phyloP scores from a whole-genome alignment of 2,113 vertebrate species.

The Ptychochromis oligacanthus region DNA sequence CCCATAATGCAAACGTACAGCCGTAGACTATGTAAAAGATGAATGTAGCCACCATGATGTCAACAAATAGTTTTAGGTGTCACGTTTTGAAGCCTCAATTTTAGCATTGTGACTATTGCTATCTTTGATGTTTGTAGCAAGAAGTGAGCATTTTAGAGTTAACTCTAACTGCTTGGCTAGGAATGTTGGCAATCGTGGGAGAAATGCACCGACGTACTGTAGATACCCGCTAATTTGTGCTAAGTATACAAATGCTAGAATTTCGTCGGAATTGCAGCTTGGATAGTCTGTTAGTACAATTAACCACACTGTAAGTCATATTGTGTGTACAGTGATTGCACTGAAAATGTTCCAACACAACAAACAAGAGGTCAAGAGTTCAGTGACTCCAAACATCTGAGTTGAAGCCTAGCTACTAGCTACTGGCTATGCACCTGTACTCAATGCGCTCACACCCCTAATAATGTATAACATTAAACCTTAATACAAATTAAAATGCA shows the following conservation, averaged over 20 bases:
- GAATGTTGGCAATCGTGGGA: not conserved
- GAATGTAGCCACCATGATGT: not conserved
- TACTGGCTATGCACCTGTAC: not conserved
- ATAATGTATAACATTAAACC: not conserved
- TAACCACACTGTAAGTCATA: not conserved
- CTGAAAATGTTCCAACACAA: not conserved
- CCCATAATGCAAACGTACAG: not conserved
- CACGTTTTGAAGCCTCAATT: not conserved
- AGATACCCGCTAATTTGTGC: too few relatives aligned
- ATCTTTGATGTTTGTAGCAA: too few relatives aligned
- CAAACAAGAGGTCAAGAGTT: fast-evolving
- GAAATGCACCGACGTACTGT: not conserved
- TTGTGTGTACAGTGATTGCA: not conserved
- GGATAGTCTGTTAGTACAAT: not conserved
- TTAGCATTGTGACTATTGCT: not conserved
- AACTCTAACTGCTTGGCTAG: not conserved
- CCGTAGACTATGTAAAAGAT: not conserved
- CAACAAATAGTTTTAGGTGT: not conserved
- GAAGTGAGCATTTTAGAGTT: not conserved
- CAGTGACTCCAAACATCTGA: not conserved
- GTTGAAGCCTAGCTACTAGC: not conserved
- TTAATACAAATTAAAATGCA: not conserved
- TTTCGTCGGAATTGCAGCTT: not conserved
- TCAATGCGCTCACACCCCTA: not conserved
- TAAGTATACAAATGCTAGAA: not conserved